Percentiles rank a stretch among this genome's conserved stretches.
phyloP scores from a whole-genome alignment of 1,140 invertebrate genomes.

The Aphelenchoides avenae region DNA sequence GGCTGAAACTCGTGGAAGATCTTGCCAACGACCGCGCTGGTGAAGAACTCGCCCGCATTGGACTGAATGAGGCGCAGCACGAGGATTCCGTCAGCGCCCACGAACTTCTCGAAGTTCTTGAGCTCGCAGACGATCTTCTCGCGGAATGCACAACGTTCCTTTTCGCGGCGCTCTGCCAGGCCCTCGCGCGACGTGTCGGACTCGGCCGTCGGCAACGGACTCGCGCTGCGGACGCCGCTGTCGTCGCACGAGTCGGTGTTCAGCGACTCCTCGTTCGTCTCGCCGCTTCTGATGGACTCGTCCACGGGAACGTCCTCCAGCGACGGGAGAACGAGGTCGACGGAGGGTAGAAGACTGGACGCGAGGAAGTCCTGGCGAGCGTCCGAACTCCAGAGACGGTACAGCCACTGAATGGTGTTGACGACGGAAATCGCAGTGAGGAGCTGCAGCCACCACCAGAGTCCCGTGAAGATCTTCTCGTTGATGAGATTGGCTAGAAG shows the following conservation, averaged over 20 bases:
- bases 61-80: slow-evolving; percentile 18
- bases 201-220: no score
- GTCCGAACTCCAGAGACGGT: slow-evolving; percentile 46
- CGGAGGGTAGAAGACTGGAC: not conserved
- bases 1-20: slow-evolving; percentile 5
- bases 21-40: slow-evolving; percentile 1
- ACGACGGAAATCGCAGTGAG: slow-evolving; percentile 24
- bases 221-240: not conserved
- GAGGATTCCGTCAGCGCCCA: slow-evolving; percentile 18
- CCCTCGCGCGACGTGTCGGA: not conserved
- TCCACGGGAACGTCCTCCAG: not conserved
- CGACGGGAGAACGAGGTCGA: not conserved
- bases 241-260: not conserved
- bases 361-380: not conserved
- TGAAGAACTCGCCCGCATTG: slow-evolving; percentile 26
- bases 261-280: slow-evolving; percentile 1
- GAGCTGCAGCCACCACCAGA: slow-evolving; percentile 45
- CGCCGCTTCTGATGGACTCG: slow-evolving; percentile 2
- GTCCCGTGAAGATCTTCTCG: slow-evolving; percentile 46
- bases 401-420: slow-evolving; percentile 45
- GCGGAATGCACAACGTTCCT: not conserved
- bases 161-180: not conserved
- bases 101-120: slow-evolving; percentile 9
- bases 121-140: slow-evolving; percentile 3
- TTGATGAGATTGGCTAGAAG: slow-evolving; percentile 54